Evolutionary conservation across 2,113 vertebrate species (phyloP).

Genomic region (Tautogolabrus adspersus): DNA sequence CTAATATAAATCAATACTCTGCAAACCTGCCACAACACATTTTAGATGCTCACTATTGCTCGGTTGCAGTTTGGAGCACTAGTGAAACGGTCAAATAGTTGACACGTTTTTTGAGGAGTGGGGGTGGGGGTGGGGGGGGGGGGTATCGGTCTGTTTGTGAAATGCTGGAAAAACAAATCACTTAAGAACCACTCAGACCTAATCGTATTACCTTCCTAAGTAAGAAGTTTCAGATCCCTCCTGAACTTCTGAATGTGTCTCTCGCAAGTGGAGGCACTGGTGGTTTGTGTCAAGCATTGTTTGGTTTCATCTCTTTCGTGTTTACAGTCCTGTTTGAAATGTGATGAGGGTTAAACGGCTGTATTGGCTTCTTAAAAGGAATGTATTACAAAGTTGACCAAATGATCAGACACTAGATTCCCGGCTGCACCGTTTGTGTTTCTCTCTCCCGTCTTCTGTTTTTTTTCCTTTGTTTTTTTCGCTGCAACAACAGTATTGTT

Average conservation of each 20-base stretch:
- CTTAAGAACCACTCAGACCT: constrained; percentile 72
- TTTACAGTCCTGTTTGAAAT: constrained; percentile 16
- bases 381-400: constrained; percentile 58
- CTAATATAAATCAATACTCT: constrained; percentile 82
- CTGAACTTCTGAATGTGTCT: constrained; percentile 36
- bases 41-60: constrained; percentile 69
- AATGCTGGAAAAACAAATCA: constrained; percentile 70
- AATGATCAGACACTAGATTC: constrained; percentile 61
- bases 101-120: constrained; percentile 36
- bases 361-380: constrained; percentile 12
- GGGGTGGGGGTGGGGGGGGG: background rate
- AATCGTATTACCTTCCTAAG: constrained; percentile 72
- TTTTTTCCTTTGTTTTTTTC: constrained; percentile 61
- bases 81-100: constrained; percentile 52
- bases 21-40: constrained; percentile 71
- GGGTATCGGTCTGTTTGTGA: constrained; percentile 62
- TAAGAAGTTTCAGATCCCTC: constrained; percentile 61
- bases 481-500: constrained; percentile 82
- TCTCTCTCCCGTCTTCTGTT: constrained; percentile 25
- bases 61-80: constrained; percentile 41
- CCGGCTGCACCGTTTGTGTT: constrained; percentile 32
- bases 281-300: background rate
- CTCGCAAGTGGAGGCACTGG: background rate
- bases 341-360: constrained; percentile 39
- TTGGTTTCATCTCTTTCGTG: background rate